phyloP scores from a whole-genome alignment of 2,113 vertebrate species.

The Galeopterus variegatus region DNA sequence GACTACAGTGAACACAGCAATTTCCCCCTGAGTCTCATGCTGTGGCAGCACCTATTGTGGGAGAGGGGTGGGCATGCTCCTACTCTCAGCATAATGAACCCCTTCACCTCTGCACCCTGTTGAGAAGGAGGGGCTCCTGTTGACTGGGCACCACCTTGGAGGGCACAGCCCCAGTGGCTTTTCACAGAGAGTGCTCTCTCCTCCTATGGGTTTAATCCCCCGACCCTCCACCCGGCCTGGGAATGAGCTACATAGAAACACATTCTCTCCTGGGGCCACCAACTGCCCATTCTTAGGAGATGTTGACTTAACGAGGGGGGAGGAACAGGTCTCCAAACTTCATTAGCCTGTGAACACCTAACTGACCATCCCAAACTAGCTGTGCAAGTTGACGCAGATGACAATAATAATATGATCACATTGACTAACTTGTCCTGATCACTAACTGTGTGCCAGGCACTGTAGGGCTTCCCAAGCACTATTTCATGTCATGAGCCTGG shows the following conservation, averaged over 20 bases:
- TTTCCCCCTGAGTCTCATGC: accelerated
- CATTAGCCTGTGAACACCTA: too few relatives aligned
- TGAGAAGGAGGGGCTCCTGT: background rate
- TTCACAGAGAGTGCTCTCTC: background rate
- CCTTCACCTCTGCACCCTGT: background rate
- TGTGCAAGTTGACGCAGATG: background rate
- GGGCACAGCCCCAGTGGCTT: background rate
- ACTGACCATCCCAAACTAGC: background rate
- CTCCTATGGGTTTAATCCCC: background rate
- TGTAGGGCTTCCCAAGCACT: background rate
- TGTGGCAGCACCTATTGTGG: too few relatives aligned
- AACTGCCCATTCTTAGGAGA: background rate
- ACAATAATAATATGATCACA: background rate
- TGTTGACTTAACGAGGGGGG: background rate
- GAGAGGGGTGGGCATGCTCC: background rate
- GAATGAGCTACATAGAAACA: background rate
- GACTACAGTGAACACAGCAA: background rate
- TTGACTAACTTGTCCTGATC: background rate
- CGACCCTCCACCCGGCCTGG: too few relatives aligned
- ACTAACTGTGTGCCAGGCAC: too few relatives aligned
- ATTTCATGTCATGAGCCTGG: accelerated
- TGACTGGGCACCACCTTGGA: too few relatives aligned
- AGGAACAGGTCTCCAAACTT: accelerated
- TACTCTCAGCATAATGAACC: background rate
- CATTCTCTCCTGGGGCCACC: background rate